phyloP scores from a whole-genome alignment of 2,113 vertebrate genomes.

The Tylochromis polylepis region DNA sequence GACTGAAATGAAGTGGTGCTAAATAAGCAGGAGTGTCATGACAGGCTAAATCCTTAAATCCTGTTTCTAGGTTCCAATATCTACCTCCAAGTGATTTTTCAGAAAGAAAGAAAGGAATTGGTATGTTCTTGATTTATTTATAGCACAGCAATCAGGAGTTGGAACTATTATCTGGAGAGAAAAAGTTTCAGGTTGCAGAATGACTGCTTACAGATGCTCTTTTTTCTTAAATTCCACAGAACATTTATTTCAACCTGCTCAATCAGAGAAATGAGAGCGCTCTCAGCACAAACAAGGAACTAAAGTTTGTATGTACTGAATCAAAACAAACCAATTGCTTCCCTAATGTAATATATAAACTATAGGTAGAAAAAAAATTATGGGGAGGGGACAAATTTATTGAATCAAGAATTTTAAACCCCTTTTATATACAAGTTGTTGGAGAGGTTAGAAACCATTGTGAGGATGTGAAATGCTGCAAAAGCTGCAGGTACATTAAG shows the following conservation, averaged over 20 bases:
- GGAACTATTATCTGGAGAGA: background rate
- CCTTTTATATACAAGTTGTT: constrained; percentile 21
- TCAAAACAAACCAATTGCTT: background rate
- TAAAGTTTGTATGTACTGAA: background rate
- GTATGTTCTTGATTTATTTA: constrained; percentile 4
- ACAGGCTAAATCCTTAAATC: background rate
- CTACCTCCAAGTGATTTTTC: constrained; percentile 42
- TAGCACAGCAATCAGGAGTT: background rate
- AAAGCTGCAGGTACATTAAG: background rate
- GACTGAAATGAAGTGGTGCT: constrained; percentile 71
- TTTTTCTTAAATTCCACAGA: background rate
- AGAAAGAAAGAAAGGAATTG: constrained; percentile 6
- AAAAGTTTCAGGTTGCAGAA: background rate
- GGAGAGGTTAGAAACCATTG: background rate
- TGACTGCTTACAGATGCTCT: background rate
- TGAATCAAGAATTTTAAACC: background rate
- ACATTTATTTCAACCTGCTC: background rate
- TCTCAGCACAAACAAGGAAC: background rate
- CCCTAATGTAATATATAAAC: constrained; percentile 13
- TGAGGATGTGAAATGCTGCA: background rate
- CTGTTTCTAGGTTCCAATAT: constrained; percentile 38
- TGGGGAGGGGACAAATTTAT: constrained; percentile 32
- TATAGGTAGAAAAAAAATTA: background rate
- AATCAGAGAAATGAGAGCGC: background rate
- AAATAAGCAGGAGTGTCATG: background rate